Conservation (phyloP, 2,888 invertebrate genomes). For the Micropterix aruncella region DNA sequence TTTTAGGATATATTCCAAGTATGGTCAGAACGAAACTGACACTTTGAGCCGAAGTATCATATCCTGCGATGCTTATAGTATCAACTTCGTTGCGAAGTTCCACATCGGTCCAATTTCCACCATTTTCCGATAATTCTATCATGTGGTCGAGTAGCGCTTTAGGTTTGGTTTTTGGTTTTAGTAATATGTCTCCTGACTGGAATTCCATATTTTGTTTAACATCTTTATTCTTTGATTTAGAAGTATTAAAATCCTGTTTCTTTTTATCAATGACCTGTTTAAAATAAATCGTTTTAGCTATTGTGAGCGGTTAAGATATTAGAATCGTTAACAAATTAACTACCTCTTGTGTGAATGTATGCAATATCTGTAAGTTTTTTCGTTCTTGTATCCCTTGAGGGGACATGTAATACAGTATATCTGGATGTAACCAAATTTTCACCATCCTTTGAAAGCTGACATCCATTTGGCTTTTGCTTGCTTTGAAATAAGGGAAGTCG, state of each 20-base stretch:
- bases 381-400: not conserved
- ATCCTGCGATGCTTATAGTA: conserved; percentile 40
- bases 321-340: no score
- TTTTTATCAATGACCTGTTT: no score
- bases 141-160: conserved; percentile 23
- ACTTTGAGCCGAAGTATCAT: conserved; percentile 33
- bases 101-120: conserved; percentile 27
- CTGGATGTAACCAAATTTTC: conserved; percentile 19
- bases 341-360: not conserved
- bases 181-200: no score
- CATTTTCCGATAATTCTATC: conserved; percentile 20
- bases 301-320: no score
- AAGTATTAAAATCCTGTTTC: no score
- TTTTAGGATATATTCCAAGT: conserved; percentile 29
- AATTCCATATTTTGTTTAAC: no score
- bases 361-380: not conserved
- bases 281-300: no score
- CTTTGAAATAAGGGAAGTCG: conserved; percentile 1
- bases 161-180: no score
- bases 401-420: not conserved
- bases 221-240: no score
- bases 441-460: conserved; percentile 15
- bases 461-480: not conserved
- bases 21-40: conserved; percentile 29
- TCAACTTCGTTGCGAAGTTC: conserved; percentile 43